Evolutionary conservation across 2,888 invertebrate species (phyloP), one percentile per base, ranked within the genome.

Genomic region (Xestia sexstrigata): DNA sequence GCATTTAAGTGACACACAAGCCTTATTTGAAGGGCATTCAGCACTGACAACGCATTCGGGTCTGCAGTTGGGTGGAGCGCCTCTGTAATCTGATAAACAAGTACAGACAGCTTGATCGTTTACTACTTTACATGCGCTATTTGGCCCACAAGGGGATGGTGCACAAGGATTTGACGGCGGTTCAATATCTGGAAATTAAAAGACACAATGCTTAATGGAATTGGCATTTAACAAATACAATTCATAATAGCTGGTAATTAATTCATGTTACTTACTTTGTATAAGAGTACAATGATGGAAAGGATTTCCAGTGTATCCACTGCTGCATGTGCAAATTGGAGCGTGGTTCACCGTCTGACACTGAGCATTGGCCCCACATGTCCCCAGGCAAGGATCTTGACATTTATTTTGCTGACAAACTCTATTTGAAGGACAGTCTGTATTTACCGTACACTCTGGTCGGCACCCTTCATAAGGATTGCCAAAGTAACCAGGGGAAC

Each of bases 111-210:
- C 97, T 95, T 98, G 98, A 45, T 97, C 97, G 88, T 98, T 98
- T 45, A 97, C 92, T 92, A 97, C 98, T 88, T 97, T 97, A 90
- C 99, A 99, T 88, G 98, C 97, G 84, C 98, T 98, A 91, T 98
- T 98, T 11, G 98, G 97, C 58, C 99, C 99, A 91, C 99, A 99
- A 0, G 98, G 98, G 5, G 98, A 98, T 71, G 98, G 98, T 83
- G 97, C 94, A 90, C 98, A 98, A 4, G 98, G 98, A 89, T 98
- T 91, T 76, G 89, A 83, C 85, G 91, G 92, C 78, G 84, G 82
- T 84, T 93, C 93, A 74, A 91, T 86, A 82, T 93, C 97, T 96
- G 91, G 88, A 94, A 93, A 69, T n/a, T 52, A 63, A 65, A 52
- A 79, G 26, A 52, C 1, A 47, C 15, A 2, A 49, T 65, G 26